These are phyloP conservation scores for Dicentrarchus labrax DNA, from an alignment of 2,113 vertebrate species.

Conservation along the genomic window DNA sequence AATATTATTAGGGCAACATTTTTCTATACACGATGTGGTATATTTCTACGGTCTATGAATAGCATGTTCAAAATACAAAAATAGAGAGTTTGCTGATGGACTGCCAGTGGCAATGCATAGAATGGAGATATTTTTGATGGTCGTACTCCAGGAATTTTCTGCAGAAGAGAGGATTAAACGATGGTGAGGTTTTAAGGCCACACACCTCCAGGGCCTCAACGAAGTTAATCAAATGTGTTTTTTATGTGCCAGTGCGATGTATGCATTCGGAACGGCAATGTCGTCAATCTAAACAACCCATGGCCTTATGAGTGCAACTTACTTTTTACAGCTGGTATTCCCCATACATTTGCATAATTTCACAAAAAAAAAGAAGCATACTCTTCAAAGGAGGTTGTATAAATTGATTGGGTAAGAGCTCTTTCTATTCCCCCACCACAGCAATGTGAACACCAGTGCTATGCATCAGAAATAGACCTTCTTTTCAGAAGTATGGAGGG, in stretches of 20 bases:
- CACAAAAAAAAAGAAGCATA: slow-evolving; percentile 42
- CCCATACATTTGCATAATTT: slow-evolving; percentile 80
- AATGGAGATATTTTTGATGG: slow-evolving; percentile 69
- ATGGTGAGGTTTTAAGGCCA: slow-evolving; percentile 70
- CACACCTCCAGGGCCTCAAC: slow-evolving; percentile 64
- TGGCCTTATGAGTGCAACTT: slow-evolving; percentile 58
- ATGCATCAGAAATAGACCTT: slow-evolving; percentile 80
- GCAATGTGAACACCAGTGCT: slow-evolving; percentile 68
- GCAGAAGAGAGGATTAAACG: slow-evolving; percentile 73
- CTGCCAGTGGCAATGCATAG: slow-evolving; percentile 59
- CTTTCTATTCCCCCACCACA: slow-evolving; percentile 70
- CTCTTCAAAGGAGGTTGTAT: slow-evolving; percentile 78
- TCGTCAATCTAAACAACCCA: slow-evolving; percentile 71
- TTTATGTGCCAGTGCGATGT: slow-evolving; percentile 62
- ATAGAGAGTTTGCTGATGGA: slow-evolving; percentile 49
- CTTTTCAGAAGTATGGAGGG: slow-evolving; percentile 72
- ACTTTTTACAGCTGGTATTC: slow-evolving; percentile 67
- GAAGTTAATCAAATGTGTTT: slow-evolving; percentile 78
- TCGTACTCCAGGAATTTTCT: slow-evolving; percentile 66
- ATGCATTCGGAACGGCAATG: slow-evolving; percentile 73
- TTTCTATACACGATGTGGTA: background rate
- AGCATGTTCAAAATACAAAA: slow-evolving; percentile 21
- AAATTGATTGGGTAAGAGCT: slow-evolving; percentile 80
- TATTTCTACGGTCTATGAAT: background rate
- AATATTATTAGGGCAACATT: background rate